Percentiles rank a stretch among this genome's conserved stretches.
These are phyloP conservation scores for Callaeas wilsoni DNA, from an alignment of 2,113 vertebrate species.

Conservation along the genomic window DNA sequence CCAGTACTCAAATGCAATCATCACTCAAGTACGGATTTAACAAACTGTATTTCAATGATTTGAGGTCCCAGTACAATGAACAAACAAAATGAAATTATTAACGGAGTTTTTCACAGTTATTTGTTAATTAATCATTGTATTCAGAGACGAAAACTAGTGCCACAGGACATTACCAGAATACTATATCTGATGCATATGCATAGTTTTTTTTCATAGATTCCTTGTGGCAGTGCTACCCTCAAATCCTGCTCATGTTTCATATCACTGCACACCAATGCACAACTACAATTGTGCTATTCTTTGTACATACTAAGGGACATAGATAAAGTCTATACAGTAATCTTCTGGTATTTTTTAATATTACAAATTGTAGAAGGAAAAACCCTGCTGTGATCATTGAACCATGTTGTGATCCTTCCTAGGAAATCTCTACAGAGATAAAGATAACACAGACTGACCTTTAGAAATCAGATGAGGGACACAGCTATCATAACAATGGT, in stretches of 20 bases:
- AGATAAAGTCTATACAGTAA: conserved; percentile 67
- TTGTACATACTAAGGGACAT: conserved; percentile 44
- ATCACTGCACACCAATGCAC: conserved; percentile 69
- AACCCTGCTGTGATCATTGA: conserved; percentile 64
- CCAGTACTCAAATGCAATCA: background rate
- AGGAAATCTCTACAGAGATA: conserved; percentile 65
- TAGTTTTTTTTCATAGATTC: conserved; percentile 53
- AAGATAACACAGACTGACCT: conserved; percentile 67
- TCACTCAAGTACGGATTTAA: conserved; percentile 20
- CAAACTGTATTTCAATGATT: conserved; percentile 49
- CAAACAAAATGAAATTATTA: conserved; percentile 65
- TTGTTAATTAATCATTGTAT: conserved; percentile 60
- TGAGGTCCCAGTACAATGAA: conserved; percentile 34
- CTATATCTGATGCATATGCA: conserved; percentile 57
- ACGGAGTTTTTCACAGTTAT: conserved; percentile 64
- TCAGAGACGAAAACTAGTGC: conserved; percentile 39
- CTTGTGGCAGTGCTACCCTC: conserved; percentile 43
- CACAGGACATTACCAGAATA: conserved; percentile 54
- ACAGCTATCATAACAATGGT: conserved; percentile 63
- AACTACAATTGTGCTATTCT: conserved; percentile 70
- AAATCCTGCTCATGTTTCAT: conserved; percentile 68
- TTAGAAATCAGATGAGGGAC: conserved; percentile 52
- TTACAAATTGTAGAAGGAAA: conserved; percentile 68
- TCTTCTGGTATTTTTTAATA: conserved; percentile 73
- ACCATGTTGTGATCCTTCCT: conserved; percentile 61